Evolutionary conservation across 1,140 invertebrate species (phyloP), one percentile per base, ranked within the genome.

Genomic region (Drosophila pseudoobscura): DNA sequence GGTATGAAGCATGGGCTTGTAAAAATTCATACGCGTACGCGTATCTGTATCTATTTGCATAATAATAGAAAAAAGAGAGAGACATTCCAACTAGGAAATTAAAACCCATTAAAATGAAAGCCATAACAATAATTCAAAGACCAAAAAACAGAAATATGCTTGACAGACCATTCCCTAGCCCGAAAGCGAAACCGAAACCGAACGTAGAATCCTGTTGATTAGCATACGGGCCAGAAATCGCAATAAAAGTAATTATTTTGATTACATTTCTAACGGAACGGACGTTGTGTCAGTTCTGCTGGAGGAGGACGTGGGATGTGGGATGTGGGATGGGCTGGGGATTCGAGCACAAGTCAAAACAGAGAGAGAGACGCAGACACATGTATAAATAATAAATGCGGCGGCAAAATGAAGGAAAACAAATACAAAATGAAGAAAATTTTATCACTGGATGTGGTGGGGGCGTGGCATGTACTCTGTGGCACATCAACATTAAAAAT

Each of bases 401-500:
- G 52, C 55, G 26, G 52, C 43, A 51, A 62, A 78, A 73, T 59
- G 35, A 43, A 65, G 45, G 22, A 54, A 43, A 58, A 29, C 5
- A 41, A 39, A 24, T 24, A 47, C 65, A 63, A 54, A 56, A 66
- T 35, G 50, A 68, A 68, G 64, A 68, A 62, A 62, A 64, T 64
- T 43, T 20, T 39, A 11, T 62, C 22, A 43, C 57, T 17, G 11
- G 60, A 15, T 44, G 60, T 49, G 20, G 24, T 15, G 43, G 41
- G 56, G 24, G 60, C 59, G 69, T 66, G 53, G 47, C 54, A 55
- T 43, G 44, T 31, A 31, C 29, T 7, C 29, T 31, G 31, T 31
- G 31, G 31, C 76, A 73, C 80, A 84, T 84, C 77, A 85, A 74
- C 80, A 85, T 85, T 80, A 87, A 85, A 85, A 80, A 85, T 85